Evolutionary conservation across 1,140 invertebrate genomes (phyloP).

Genomic region (Ectropis grisescens): DNA sequence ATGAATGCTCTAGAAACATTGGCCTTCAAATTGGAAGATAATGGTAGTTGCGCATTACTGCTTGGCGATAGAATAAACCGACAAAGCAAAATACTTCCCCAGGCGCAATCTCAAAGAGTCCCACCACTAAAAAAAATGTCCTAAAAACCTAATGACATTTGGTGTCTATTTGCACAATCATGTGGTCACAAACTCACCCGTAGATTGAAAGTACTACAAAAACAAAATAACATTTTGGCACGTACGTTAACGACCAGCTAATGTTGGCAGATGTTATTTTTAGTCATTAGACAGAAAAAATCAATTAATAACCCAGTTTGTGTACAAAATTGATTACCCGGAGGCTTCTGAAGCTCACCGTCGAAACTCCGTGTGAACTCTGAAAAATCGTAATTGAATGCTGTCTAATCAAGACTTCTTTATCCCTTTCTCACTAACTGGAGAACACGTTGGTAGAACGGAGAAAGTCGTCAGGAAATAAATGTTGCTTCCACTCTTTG

Average conservation of each 20-base stretch:
- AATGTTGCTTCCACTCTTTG: conserved; percentile 45
- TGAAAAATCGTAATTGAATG: conserved; percentile 48
- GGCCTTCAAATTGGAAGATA: no score
- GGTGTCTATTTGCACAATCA: no score
- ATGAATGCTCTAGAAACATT: no score
- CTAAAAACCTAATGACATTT: no score
- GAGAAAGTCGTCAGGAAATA: conserved; percentile 42
- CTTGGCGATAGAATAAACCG: no score
- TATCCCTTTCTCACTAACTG: conserved; percentile 21
- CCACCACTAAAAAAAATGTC: no score
- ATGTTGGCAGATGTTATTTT: conserved; percentile 59
- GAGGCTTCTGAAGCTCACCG: conserved; percentile 53
- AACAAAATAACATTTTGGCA: conserved; percentile 47
- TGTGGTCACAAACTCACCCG: no score
- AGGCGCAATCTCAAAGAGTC: no score
- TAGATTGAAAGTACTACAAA: background rate
- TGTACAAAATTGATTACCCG: conserved; percentile 64
- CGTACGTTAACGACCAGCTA: conserved; percentile 47
- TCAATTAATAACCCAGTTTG: conserved; percentile 64
- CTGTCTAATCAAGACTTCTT: conserved; percentile 38
- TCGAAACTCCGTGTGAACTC: conserved; percentile 43
- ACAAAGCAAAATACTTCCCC: no score
- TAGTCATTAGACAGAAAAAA: conserved; percentile 58
- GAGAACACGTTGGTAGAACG: conserved; percentile 17
- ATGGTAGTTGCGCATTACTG: no score